Conservation (phyloP, 2,113 vertebrate species). For the Mandrillus leucophaeus region DNA sequence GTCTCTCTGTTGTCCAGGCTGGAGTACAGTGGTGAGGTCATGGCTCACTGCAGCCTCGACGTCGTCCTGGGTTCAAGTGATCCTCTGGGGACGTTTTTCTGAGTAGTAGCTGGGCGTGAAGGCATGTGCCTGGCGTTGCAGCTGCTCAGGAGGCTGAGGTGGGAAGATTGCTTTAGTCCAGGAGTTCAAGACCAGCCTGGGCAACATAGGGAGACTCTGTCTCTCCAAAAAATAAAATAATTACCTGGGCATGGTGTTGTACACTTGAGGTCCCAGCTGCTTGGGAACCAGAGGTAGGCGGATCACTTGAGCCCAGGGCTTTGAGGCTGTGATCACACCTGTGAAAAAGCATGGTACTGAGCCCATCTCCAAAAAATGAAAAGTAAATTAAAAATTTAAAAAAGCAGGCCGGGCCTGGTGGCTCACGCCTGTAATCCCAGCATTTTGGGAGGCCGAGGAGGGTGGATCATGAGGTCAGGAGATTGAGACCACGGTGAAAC, state of each 20-base stretch:
- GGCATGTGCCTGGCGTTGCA: neutral
- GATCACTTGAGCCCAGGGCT: neutral
- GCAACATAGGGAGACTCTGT: neutral
- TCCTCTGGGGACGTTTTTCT: too few relatives aligned
- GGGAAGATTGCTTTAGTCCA: neutral
- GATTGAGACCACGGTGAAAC: too few relatives aligned
- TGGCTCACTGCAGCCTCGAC: too few relatives aligned
- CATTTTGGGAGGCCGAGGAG: too few relatives aligned
- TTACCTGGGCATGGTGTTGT: neutral
- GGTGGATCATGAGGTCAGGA: too few relatives aligned
- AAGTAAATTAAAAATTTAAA: too few relatives aligned
- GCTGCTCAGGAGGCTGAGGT: neutral
- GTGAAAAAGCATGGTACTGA: too few relatives aligned
- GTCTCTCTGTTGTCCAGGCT: too few relatives aligned
- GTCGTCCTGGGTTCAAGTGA: too few relatives aligned
- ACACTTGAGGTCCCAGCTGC: neutral
- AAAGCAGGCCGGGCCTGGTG: neutral
- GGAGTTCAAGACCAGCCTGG: neutral
- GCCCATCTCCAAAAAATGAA: too few relatives aligned
- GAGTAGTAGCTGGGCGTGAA: neutral
- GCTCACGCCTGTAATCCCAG: too few relatives aligned
- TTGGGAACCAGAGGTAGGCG: neutral
- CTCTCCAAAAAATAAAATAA: neutral
- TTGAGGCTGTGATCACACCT: neutral
- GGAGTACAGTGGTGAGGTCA: too few relatives aligned